Conservation (phyloP, 2,888 invertebrate genomes). For the Perithous albicinctus region DNA sequence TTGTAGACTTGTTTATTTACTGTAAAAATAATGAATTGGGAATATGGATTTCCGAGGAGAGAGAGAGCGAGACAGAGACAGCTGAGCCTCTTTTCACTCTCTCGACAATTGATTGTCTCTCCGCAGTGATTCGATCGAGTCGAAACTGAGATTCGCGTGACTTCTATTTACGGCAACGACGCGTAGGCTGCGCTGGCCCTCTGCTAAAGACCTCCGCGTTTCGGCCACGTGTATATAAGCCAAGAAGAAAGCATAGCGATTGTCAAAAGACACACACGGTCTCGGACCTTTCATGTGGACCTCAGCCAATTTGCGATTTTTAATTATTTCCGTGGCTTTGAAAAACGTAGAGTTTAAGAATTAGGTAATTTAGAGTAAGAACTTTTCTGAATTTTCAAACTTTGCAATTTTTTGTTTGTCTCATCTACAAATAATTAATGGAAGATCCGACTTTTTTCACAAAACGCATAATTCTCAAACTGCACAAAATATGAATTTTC, state of each 20-base stretch:
- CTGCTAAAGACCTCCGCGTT: slow-evolving; percentile 10
- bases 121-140: slow-evolving; percentile 51
- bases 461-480: too few species aligned
- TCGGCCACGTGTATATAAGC: slow-evolving; percentile 33
- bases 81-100: slow-evolving; percentile 18
- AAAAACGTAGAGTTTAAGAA: slow-evolving; percentile 11
- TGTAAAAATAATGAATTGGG: neutral
- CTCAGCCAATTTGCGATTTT: slow-evolving; percentile 46
- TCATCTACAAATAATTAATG: too few species aligned
- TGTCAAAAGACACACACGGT: slow-evolving; percentile 15
- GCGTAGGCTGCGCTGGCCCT: slow-evolving; percentile 30
- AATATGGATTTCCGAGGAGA: neutral
- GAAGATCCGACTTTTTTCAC: too few species aligned
- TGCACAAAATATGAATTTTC: too few species aligned
- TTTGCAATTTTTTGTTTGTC: too few species aligned
- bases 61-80: too few species aligned
- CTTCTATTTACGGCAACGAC: slow-evolving; percentile 62
- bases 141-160: slow-evolving; percentile 51
- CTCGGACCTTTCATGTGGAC: slow-evolving; percentile 25
- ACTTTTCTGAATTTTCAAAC: too few species aligned
- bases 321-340: slow-evolving; percentile 53
- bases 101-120: slow-evolving; percentile 27
- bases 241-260: slow-evolving; percentile 44
- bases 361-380: too few species aligned
- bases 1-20: too few species aligned